Evolutionary conservation across 2,113 vertebrate genomes (phyloP), one percentile per base, ranked within the genome.

Genomic region (Ariopsis seemanni): DNA sequence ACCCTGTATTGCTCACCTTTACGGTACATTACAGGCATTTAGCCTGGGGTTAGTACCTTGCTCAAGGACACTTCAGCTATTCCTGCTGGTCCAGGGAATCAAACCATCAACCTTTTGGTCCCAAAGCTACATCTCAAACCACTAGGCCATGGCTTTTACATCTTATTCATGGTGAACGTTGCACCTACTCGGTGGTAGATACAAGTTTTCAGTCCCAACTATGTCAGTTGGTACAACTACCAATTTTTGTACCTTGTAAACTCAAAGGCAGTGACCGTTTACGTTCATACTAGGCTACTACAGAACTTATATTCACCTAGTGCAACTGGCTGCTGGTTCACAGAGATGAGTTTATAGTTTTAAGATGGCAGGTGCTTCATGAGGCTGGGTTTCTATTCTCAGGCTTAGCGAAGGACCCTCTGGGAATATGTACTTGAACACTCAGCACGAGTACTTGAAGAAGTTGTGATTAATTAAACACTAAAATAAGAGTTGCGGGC

Each of bases 381-480:
- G 65, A 87, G 79, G 11, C 75, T 53, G 63, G 77, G n/a, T 65
- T 75, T 83, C 42, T 87, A 52, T 87, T 87, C 65, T 72, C 52
- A 52, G 34, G 78, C 34, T 74, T 27, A 17, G 62, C 30, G 8
- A 42, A 74, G 7, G 25, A 57, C 48, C 57, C 58, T 75, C 18
- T 77, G 82, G 82, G 58, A 78, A 67, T 88, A 67, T 48, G 48
- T 14, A 60, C 58, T 78, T 48, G 48, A 75, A 57, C 55, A 72
- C 65, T 58, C 52, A 72, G 86, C 81, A 65, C 22, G 62, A 84
- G 71, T 63, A 77, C 50, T 57, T 84, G 50, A 55, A 62, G 22
- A 84, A 78, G 82, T 58, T 84, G 71, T 88, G 58, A 88, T 88
- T 88, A 88, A 84, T 88, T 84, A 88, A 84, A 67, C 48, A 57